Evolutionary conservation across 2,113 vertebrate species (phyloP).

Genomic region (Petaurus breviceps): DNA sequence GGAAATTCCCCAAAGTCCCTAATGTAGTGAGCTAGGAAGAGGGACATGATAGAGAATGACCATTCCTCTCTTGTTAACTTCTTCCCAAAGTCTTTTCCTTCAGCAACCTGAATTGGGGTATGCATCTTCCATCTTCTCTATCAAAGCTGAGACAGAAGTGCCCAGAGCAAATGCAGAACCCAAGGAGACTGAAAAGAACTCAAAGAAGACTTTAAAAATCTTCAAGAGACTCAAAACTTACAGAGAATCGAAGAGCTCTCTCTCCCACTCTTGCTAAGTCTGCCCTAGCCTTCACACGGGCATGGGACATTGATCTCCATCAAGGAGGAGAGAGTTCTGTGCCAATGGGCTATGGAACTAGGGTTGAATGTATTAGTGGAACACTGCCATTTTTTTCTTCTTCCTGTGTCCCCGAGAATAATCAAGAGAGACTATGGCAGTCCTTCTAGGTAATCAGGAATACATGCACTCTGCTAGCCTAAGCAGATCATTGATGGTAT

Average conservation of each 20-base stretch:
- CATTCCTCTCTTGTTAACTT: neutral
- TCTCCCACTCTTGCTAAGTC: neutral
- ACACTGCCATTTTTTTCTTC: neutral
- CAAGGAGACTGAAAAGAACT: neutral
- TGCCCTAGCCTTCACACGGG: neutral
- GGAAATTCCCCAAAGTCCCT: neutral
- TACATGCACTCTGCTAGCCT: neutral
- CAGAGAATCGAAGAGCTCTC: neutral
- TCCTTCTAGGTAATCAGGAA: neutral
- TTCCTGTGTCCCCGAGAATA: neutral
- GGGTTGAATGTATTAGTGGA: neutral
- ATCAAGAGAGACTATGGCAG: neutral
- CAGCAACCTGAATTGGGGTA: neutral
- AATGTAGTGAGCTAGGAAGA: neutral
- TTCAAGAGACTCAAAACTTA: neutral
- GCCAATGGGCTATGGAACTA: neutral
- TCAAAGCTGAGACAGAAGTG: neutral
- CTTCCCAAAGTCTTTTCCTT: neutral
- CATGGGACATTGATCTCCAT: neutral
- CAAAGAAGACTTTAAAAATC: neutral
- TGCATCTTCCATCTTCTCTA: neutral
- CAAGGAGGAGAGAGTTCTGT: neutral
- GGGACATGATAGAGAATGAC: neutral
- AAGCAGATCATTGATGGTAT: neutral
- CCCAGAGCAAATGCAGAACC: neutral